These are phyloP conservation scores for Varroa destructor DNA, from an alignment of 1,140 invertebrate genomes.

Conservation along the genomic window DNA sequence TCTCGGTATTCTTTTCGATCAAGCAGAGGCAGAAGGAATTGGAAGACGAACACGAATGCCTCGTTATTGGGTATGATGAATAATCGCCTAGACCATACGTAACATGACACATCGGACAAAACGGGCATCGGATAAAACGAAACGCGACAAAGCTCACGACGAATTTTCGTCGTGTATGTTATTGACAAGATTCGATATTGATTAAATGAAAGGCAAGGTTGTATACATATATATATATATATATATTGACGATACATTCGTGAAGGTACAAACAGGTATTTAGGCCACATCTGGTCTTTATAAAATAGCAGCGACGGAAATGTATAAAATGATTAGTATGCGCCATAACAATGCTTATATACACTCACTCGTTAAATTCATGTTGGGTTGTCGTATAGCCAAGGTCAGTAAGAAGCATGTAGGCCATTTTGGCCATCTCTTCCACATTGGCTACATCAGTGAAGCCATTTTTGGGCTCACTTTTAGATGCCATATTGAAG, in stretches of 20 bases:
- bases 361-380: constrained; percentile 7
- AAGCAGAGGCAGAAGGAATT: background rate
- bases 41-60: constrained; percentile 9
- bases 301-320: background rate
- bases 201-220: too few relatives aligned
- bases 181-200: too few relatives aligned
- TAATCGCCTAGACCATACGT: background rate
- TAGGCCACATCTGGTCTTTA: background rate
- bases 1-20: constrained; percentile 6
- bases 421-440: constrained; percentile 17
- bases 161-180: too few relatives aligned
- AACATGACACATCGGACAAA: too few relatives aligned
- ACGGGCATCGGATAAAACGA: too few relatives aligned
- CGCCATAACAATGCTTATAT: background rate
- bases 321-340: background rate
- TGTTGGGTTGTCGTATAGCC: background rate
- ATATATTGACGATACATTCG: too few relatives aligned
- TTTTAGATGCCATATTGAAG: too few relatives aligned
- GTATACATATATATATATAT: too few relatives aligned
- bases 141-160: too few relatives aligned
- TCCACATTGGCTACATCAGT: background rate
- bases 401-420: background rate
- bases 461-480: too few relatives aligned
- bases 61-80: constrained; percentile 10
- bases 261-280: background rate